Base-by-base conservation (phyloP, 2,113 vertebrate genomes). In the Thymallus thymallus region DNA sequence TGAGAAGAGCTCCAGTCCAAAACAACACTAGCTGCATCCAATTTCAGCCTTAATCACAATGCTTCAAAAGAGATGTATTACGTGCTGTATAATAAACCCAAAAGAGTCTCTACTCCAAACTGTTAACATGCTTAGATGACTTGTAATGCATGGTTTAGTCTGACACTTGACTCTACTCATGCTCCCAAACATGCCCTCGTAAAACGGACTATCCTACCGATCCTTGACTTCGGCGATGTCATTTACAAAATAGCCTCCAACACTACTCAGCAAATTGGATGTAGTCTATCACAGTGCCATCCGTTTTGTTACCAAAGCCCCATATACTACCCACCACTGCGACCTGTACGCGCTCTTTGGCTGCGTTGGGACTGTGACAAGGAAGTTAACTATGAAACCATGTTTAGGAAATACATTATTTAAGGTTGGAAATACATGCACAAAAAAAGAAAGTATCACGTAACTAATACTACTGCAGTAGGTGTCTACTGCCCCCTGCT, bases 401-500 rank as follows among this genome's bases (percentile, higher is more conserved):
- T 60, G 80, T 51, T 16, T 84, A 88, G 77, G 51, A 85, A 80
- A 82, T 56, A 76, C 73, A 70, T 65, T 81, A 51, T 46, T 26
- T 23, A 29, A 23, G 62, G 7, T 26, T 64, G 76, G 16, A 64
- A 64, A 64, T 30, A 13, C 83, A 76, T 66, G 82, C 74, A 88
- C 80, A 87, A 86, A 88, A n/a, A n/a, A n/a, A n/a, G n/a, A n/a
- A n/a, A n/a, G n/a, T n/a, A n/a, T n/a, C n/a, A n/a, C n/a, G n/a
- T n/a, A n/a, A n/a, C n/a, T n/a, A n/a, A n/a, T n/a, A n/a, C n/a
- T n/a, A n/a, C n/a, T n/a, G n/a, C n/a, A n/a, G n/a, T n/a, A n/a
- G n/a, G n/a, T n/a, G n/a, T n/a, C n/a, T 93, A 93, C 90, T 94
- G 93, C 93, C 92, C 88, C 89, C 92, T 91, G 87, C 89, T 89